A percentile compares a stretch with the other conserved stretches of the same genome.
These are phyloP conservation scores for Drosophila nigricruria DNA, from an alignment of 2,888 invertebrate species.

Conservation along the genomic window DNA sequence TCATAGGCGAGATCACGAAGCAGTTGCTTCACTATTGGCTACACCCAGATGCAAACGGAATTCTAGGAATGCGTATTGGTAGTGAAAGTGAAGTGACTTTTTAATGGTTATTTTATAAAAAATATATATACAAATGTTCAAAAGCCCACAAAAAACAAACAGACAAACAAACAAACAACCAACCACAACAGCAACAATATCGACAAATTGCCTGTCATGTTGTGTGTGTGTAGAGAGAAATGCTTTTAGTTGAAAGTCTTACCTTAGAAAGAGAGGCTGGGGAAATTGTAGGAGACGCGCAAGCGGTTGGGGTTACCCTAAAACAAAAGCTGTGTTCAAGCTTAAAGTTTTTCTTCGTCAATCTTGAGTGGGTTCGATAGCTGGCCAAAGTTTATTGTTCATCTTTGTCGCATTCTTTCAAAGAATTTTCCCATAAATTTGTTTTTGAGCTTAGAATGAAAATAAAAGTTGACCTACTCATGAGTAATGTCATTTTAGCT, in stretches of 20 bases:
- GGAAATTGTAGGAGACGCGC: background rate
- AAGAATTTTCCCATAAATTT: conserved; percentile 24
- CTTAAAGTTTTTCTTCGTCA: conserved; percentile 30
- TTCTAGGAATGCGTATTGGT: conserved; percentile 37
- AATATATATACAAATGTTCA: conserved; percentile 25
- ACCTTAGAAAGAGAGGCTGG: background rate
- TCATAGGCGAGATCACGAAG: background rate
- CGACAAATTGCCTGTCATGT: conserved; percentile 63
- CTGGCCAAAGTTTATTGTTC: conserved; percentile 22
- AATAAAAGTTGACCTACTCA: background rate
- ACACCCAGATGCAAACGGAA: conserved; percentile 16
- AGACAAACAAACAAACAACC: no score
- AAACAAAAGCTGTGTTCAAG: conserved; percentile 60
- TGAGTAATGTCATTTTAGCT: background rate
- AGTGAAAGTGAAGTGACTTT: conserved; percentile 47
- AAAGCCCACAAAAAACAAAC: conserved; percentile 26
- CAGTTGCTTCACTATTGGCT: background rate
- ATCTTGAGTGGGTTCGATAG: conserved; percentile 18
- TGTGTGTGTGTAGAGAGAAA: conserved; percentile 45
- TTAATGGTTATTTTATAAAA: conserved; percentile 35
- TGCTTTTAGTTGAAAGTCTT: conserved; percentile 62
- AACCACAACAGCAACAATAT: conserved; percentile 14
- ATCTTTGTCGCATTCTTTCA: conserved; percentile 10
- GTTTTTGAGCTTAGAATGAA: background rate
- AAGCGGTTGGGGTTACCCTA: conserved; percentile 24